Conservation (phyloP, 2,113 vertebrate genomes). For the Sinocyclocheilus grahami region DNA sequence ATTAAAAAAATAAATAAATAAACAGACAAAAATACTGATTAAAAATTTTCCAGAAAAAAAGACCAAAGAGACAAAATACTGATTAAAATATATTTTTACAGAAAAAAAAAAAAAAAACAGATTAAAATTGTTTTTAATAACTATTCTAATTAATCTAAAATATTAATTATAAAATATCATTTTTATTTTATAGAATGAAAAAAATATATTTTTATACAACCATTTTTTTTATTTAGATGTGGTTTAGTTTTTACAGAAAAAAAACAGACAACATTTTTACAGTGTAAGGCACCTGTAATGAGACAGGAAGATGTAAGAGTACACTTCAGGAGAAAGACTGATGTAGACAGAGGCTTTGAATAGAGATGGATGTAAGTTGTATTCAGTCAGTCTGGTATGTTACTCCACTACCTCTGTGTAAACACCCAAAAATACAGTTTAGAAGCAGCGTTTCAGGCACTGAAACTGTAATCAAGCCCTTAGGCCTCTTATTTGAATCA, state of each 20-base stretch:
- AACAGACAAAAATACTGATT: not conserved
- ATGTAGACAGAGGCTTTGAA: not conserved
- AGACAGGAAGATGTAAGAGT: not conserved
- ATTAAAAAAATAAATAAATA: too few relatives aligned
- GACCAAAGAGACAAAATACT: not conserved
- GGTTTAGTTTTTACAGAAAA: too few relatives aligned
- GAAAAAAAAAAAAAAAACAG: not conserved
- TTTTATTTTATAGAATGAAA: not conserved
- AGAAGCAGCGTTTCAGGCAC: constrained; percentile 28
- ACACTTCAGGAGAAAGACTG: not conserved
- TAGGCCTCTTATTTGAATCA: constrained; percentile 56
- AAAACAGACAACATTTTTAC: not conserved
- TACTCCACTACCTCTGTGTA: constrained; percentile 22
- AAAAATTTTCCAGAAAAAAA: not conserved
- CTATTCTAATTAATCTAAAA: too few relatives aligned
- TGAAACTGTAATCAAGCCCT: constrained; percentile 22
- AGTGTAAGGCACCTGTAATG: not conserved
- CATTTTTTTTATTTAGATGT: not conserved
- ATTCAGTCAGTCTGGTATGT: constrained; percentile 20
- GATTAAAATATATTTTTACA: not conserved
- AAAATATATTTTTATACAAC: not conserved
- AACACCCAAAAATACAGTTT: constrained; percentile 56
- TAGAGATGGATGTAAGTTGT: constrained; percentile 11
- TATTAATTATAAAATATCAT: too few relatives aligned
- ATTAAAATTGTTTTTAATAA: too few relatives aligned